Base-by-base conservation (phyloP, 2,888 invertebrate genomes). In the Thysanoteuthis rhombus region DNA sequence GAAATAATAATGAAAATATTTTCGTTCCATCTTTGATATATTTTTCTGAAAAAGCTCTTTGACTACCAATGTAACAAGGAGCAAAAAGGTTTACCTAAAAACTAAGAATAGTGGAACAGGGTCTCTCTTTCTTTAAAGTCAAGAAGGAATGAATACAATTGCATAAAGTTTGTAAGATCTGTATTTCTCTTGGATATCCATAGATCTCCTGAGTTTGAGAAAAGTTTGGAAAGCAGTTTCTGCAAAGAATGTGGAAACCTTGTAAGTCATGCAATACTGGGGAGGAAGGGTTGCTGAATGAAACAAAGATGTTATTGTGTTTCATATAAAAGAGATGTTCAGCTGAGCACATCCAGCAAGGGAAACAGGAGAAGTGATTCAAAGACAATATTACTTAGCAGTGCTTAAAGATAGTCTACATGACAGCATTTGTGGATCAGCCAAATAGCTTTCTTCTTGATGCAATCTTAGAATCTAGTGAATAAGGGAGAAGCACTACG, bases 361-460 rank as follows among this genome's bases (percentile, higher is more conserved):
- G 75, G n/a, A 75, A n/a, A 36, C 75, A n/a, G n/a, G 75, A 75
- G 75, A 75, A 36, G 75, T n/a, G 19, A 75, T n/a, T n/a, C 75
- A 75, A 75, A 75, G 75, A 75, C 75, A 75, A n/a, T 75, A 75
- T 75, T 75, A 75, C 75, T 75, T 75, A 75, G n/a, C 75, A 75
- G 75, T 75, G 75, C 75, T 75, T 75, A n/a, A 75, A 75, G n/a
- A 75, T 36, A 36, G 75, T 75, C 75, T 75, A 36, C 75, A 58
- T 58, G 58, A 58, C 58, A 75, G 12, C n/a, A n/a, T 75, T 75
- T 36, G 75, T 75, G 75, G 75, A 75, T 75, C 75, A 75, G 6
- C 75, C 36, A 75, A n/a, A 36, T 75, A n/a, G n/a, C 75, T 75
- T 75, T 75, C 75, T 75, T 36, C n/a, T 75, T 75, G 75, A 75